Percentiles rank a stretch among this genome's conserved stretches.
phyloP scores from a whole-genome alignment of 2,113 vertebrate genomes.

The Tyrannus savana region DNA sequence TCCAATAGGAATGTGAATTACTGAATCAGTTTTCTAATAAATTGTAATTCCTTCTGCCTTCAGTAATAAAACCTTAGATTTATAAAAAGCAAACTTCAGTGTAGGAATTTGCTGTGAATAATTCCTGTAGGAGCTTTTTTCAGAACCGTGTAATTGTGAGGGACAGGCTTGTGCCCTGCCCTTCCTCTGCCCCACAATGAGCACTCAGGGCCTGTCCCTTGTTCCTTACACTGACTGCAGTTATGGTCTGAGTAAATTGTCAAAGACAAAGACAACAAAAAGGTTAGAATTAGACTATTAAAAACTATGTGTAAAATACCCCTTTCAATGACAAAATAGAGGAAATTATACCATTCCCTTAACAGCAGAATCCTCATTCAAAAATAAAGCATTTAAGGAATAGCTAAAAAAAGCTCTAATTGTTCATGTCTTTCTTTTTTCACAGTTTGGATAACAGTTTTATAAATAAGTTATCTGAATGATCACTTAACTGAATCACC shows the following conservation, averaged over 20 bases:
- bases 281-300: background rate
- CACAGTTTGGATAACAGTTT: conserved; percentile 20
- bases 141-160: background rate
- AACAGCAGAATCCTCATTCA: background rate
- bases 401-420: background rate
- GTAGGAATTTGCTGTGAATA: background rate
- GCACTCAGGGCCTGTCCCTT: background rate
- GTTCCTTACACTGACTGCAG: background rate
- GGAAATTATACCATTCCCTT: background rate
- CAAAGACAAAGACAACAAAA: background rate
- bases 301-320: background rate
- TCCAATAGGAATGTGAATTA: background rate
- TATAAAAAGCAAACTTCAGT: background rate
- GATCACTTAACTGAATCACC: conserved; percentile 17
- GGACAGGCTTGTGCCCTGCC: background rate
- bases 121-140: background rate
- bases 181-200: background rate
- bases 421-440: background rate
- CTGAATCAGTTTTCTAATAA: background rate
- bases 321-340: background rate
- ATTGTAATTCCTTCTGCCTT: background rate
- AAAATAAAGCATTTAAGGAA: background rate
- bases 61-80: background rate
- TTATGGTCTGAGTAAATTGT: background rate
- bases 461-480: conserved; percentile 17